Conservation (phyloP, 1,140 invertebrate genomes). For the Andrena cerasifolii region DNA sequence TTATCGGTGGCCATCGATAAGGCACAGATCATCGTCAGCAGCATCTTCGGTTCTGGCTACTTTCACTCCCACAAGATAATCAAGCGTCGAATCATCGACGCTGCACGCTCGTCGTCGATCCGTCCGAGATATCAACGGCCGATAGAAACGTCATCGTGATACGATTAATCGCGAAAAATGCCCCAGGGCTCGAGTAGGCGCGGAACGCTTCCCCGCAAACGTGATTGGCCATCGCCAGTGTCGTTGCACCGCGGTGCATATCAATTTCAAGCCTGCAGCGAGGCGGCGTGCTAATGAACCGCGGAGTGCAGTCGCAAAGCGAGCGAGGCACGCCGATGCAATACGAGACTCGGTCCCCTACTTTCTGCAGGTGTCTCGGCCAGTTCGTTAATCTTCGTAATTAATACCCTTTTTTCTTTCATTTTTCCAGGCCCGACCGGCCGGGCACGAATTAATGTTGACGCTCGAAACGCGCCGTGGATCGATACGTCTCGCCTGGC, state of each 20-base stretch:
- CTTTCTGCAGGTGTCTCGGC: conserved; percentile 37
- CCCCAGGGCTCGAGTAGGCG: not conserved
- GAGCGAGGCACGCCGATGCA: not conserved
- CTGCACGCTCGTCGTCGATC: not conserved
- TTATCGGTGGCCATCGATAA: too few species aligned
- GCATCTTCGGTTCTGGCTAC: not conserved
- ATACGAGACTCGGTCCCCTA: conserved; percentile 39
- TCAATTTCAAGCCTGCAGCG: conserved; percentile 38
- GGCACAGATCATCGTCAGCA: too few species aligned
- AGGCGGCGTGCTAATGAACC: conserved; percentile 42
- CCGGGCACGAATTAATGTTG: conserved; percentile 18
- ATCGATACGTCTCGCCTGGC: not conserved
- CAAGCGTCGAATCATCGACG: not conserved
- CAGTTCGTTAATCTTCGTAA: conserved; percentile 40
- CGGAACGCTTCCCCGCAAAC: conserved; percentile 13
- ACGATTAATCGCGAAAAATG: conserved; percentile 7
- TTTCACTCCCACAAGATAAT: not conserved
- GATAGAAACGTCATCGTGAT: not conserved
- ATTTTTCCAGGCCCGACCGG: not conserved
- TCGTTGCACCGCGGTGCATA: conserved; percentile 37
- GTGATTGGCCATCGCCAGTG: conserved; percentile 29
- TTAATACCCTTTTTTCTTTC: conserved; percentile 34
- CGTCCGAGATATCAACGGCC: not conserved
- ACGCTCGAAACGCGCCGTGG: conserved; percentile 15
- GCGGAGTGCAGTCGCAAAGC: conserved; percentile 9